Evolutionary conservation across 2,888 invertebrate species (phyloP).

Genomic region (Plagodis dolabraria): DNA sequence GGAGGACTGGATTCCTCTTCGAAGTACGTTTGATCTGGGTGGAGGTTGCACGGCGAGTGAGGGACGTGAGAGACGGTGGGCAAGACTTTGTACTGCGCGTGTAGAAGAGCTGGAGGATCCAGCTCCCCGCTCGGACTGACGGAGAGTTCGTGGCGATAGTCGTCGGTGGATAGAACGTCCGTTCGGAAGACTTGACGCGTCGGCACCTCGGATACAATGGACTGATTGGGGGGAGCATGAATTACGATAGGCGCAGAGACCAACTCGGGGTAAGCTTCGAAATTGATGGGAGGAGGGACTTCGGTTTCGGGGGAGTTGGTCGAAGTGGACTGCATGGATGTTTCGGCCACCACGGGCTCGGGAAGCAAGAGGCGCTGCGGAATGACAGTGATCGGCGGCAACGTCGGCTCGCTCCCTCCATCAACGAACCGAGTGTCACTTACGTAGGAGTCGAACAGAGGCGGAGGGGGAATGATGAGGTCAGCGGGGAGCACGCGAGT

Average conservation of each 20-base stretch:
- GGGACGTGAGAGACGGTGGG: slow-evolving; percentile 79
- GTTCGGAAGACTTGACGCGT: slow-evolving; percentile 66
- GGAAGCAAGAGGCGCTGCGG: slow-evolving; percentile 73
- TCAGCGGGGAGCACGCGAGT: slow-evolving; percentile 71
- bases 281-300: slow-evolving; percentile 78
- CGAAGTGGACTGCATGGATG: slow-evolving; percentile 76
- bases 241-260: slow-evolving; percentile 40
- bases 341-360: slow-evolving; percentile 71
- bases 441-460: slow-evolving; percentile 76
- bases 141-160: slow-evolving; percentile 64
- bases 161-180: slow-evolving; percentile 57
- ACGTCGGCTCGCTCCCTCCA: slow-evolving; percentile 53
- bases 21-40: slow-evolving; percentile 68
- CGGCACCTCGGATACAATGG: slow-evolving; percentile 70
- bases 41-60: slow-evolving; percentile 76
- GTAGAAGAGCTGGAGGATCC: slow-evolving; percentile 70
- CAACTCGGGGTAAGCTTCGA: slow-evolving; percentile 66
- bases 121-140: slow-evolving; percentile 69
- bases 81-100: slow-evolving; percentile 74
- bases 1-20: slow-evolving; percentile 51
- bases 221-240: slow-evolving; percentile 49
- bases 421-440: slow-evolving; percentile 64
- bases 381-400: slow-evolving; percentile 70
- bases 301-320: slow-evolving; percentile 74
- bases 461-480: slow-evolving; percentile 80